Conservation (phyloP, 2,888 invertebrate genomes). For the Dysmachus trigonus region DNA sequence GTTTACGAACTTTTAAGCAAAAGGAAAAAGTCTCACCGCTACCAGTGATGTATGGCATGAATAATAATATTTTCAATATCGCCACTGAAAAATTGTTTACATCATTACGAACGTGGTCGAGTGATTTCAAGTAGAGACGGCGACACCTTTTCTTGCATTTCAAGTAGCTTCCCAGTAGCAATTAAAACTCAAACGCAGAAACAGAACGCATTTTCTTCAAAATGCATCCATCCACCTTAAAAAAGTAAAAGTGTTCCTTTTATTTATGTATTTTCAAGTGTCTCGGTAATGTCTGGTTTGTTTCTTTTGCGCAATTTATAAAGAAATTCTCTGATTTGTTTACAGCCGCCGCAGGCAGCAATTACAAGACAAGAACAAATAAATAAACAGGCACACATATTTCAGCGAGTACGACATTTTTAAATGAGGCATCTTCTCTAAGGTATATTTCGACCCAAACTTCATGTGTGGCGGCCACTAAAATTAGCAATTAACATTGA, state of each 20-base stretch:
- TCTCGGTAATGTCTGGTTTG: background rate
- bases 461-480: background rate
- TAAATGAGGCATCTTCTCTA: background rate
- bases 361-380: background rate
- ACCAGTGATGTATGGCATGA: background rate
- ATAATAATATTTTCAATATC: background rate
- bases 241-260: background rate
- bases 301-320: background rate
- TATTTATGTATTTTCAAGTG: background rate
- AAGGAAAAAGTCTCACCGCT: background rate
- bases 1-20: background rate
- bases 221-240: background rate
- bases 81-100: background rate
- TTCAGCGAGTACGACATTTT: background rate
- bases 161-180: background rate
- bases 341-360: background rate
- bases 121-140: background rate
- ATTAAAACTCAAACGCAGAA: background rate
- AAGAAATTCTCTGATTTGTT: background rate
- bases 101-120: background rate
- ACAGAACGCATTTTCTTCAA: background rate
- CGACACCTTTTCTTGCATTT: background rate
- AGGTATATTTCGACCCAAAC: background rate
- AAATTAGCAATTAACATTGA: constrained; percentile 20
- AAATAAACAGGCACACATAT: background rate